These are phyloP conservation scores for Hymenopus coronatus DNA, from an alignment of 2,888 invertebrate genomes.

Conservation along the genomic window DNA sequence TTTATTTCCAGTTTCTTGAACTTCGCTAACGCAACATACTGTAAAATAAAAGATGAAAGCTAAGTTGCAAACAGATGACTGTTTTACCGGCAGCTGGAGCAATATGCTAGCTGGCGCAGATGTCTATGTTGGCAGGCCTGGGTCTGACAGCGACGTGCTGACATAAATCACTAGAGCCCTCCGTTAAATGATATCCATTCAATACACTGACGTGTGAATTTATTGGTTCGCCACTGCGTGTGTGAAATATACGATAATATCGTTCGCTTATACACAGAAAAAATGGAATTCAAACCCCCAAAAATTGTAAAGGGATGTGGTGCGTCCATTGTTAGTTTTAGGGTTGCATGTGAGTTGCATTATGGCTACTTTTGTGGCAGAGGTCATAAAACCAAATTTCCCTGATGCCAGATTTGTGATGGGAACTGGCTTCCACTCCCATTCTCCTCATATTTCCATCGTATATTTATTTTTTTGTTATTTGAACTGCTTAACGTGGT, in stretches of 20 bases:
- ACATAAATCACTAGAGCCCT: constrained; percentile 22
- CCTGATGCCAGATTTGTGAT: neutral
- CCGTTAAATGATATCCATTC: constrained; percentile 28
- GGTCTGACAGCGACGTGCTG: neutral
- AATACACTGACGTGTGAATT: constrained; percentile 30
- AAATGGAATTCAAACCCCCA: neutral
- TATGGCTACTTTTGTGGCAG: neutral
- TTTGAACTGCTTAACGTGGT: neutral
- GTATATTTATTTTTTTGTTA: neutral
- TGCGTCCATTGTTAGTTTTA: neutral
- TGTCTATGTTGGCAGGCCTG: neutral
- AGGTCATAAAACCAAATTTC: neutral
- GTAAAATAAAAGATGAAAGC: no score
- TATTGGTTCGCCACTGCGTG: constrained; percentile 20
- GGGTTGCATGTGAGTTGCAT: neutral
- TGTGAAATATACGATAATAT: neutral
- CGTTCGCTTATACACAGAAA: neutral
- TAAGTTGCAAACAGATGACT: neutral
- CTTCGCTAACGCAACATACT: no score
- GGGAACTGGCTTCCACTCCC: neutral
- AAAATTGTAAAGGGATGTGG: neutral
- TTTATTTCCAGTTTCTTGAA: neutral
- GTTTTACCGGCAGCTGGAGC: neutral
- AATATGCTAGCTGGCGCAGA: neutral
- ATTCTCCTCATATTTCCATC: neutral